Evolutionary conservation across 2,888 invertebrate species (phyloP), one percentile per base, ranked within the genome.

Genomic region (Microplitis deprimator): DNA sequence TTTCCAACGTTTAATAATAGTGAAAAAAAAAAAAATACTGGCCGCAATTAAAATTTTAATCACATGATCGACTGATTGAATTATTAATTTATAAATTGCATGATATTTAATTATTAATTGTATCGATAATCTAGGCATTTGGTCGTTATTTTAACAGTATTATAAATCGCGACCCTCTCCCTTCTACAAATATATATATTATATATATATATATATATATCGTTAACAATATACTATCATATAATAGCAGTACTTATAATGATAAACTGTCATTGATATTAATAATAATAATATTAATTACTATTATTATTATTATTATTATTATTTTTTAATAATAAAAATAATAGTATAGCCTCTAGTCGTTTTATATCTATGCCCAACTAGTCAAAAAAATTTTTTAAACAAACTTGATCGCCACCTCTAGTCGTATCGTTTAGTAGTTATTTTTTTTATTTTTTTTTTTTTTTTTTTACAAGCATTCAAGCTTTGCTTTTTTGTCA

Each of bases 341-440:
- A 83, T 84, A 83, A 84, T 84, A 85, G 85, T 87, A 87, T 89
- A 89, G 88, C 88, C 88, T 89, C 89, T 89, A 89, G 86, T 88
- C 86, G 84, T 87, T 87, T 87, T 88, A 85, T 82, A 81, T 86
- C 86, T 88, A 88, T 85, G 85, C 84, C 85, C 86, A 87, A 85
- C 86, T 87, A 88, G 85, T 86, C 83, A 86, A 86, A 86, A 86
- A 86, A 86, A 79, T 72, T 73, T 80, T 79, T 76, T 79, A 78
- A 82, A 81, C 75, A 76, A 81, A 81, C 50, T 80, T 73, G 76
- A 71, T 81, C 72, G 76, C 76, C 76, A 74, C 68, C 64, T 76
- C 64, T 62, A 67, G 62, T 73, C 78, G 59, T n/a, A 68, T 68
- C n/a, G 67, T 68, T 74, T 6, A 64, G 5, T 65, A 13, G 16